Conservation (phyloP, 23 tunicate genomes). For the Ciona savignyi region DNA sequence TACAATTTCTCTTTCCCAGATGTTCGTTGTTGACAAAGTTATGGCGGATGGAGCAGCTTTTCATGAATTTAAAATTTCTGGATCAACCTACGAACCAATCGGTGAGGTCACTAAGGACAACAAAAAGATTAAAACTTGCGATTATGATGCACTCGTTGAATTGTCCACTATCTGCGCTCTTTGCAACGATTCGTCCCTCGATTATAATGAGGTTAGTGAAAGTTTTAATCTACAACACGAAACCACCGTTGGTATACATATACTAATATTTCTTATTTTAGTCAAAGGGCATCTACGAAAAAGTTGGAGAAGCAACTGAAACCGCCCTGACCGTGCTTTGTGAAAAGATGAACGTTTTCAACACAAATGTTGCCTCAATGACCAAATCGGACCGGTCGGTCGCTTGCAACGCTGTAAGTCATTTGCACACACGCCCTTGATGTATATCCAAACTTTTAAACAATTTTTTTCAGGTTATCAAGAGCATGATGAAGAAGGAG, state of each 20-base stretch:
- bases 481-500: slow-evolving; percentile 77
- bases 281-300: slow-evolving; percentile 90
- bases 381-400: too few relatives aligned
- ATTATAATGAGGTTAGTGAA: too few relatives aligned
- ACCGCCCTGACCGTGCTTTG: slow-evolving; percentile 92
- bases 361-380: slow-evolving; percentile 54
- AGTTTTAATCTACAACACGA: too few relatives aligned
- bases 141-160: slow-evolving; percentile 83
- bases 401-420: too few relatives aligned
- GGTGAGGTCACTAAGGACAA: slow-evolving; percentile 85
- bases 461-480: too few relatives aligned
- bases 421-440: too few relatives aligned
- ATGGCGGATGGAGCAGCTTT: too few relatives aligned
- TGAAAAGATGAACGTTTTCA: slow-evolving; percentile 97
- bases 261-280: too few relatives aligned
- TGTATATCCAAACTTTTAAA: too few relatives aligned
- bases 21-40: slow-evolving; percentile 66
- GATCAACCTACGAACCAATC: slow-evolving; percentile 96
- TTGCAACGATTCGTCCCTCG: slow-evolving; percentile 97
- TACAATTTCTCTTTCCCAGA: too few relatives aligned
- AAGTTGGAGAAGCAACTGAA: slow-evolving; percentile 99
- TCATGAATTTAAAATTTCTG: too few relatives aligned
- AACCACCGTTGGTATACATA: too few relatives aligned
- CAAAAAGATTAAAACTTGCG: slow-evolving; percentile 60
- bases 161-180: slow-evolving; percentile 94